Evolutionary conservation across 2,113 vertebrate species (phyloP).

Genomic region (Typhlomys cinereus): DNA sequence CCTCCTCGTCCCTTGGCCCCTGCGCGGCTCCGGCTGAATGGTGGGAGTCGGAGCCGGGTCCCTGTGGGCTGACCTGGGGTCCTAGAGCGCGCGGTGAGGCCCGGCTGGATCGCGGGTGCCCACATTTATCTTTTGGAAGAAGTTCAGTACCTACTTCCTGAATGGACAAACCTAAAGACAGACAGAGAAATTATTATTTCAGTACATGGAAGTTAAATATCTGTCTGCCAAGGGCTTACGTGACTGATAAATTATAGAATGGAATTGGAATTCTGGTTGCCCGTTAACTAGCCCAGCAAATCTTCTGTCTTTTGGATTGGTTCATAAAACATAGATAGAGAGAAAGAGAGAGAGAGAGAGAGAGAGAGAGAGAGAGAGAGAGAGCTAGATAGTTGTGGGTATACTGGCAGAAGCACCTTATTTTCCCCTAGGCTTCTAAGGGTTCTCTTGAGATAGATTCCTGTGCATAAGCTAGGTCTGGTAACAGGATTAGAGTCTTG

Average conservation of each 20-base stretch:
- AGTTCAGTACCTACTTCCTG: constrained; percentile 11
- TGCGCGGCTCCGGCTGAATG: too few species aligned
- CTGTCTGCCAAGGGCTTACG: neutral
- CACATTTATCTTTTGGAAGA: constrained; percentile 57
- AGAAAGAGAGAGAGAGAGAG: too few species aligned
- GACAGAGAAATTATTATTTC: constrained; percentile 3
- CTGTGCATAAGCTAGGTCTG: neutral
- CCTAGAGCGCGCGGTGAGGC: too few species aligned
- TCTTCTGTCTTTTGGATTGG: constrained; percentile 41
- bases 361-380: too few species aligned
- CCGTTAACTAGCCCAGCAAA: constrained; percentile 20
- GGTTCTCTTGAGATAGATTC: constrained; percentile 19
- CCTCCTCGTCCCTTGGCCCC: too few species aligned
- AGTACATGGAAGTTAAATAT: constrained; percentile 31
- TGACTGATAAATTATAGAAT: constrained; percentile 43
- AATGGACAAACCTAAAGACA: constrained; percentile 8
- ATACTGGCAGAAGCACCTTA: neutral
- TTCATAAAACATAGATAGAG: too few species aligned
- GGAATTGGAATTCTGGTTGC: constrained; percentile 55
- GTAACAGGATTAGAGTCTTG: neutral
- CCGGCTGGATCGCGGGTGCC: too few species aligned
- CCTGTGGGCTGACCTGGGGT: too few species aligned
- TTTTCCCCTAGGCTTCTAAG: neutral
- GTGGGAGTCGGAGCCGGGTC: too few species aligned
- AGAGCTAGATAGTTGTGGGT: neutral